Base-by-base conservation (phyloP, 2,888 invertebrate species). In the Netelia virgata region DNA sequence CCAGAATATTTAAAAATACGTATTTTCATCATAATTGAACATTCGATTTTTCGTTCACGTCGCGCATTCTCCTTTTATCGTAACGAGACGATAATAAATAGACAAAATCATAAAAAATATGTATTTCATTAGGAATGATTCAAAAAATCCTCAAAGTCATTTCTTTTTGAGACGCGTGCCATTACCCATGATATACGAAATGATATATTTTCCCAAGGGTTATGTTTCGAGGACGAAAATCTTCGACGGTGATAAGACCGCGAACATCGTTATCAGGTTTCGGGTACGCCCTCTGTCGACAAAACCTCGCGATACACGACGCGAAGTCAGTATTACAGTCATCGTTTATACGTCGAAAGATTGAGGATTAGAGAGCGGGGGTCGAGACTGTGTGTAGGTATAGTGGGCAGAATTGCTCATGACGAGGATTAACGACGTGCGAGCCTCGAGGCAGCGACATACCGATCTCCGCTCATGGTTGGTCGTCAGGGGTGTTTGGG, bases 401-500 rank as follows among this genome's bases (percentile, higher is more conserved):
- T 47, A 14, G 10, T 14, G 23, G 14, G 14, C 64, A 36, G 64
- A 20, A 55, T 14, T 23, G 28, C 55, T 83, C 61, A 50, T 69
- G 50, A 57, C 41, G 64, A 83, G 79, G 83, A 83, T 83, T 79
- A 83, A 79, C 83, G 79, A 83, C 61, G 74, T 61, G 79, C 75
- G 83, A 75, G 68, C 78, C 78, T 61, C 55, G 73, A 68, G 81
- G 82, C 85, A 79, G 70, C 81, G 72, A 84, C 81, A 80, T 76
- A 82, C 70, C 70, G 79, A 77, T 73, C 23, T 70, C 70, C 68
- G 57, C 69, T 70, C 73, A 5, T 47, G 64, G 28, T 28, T 16
- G 23, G 77, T 43, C 70, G 20, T 20, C 36, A 20, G 68, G 61
- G 61, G 79, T 83, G 81, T 82, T 83, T 82, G 76, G 50, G 81